A percentile compares a stretch with the other conserved stretches of the same genome.
Evolutionary conservation across 2,888 invertebrate genomes (phyloP).

Genomic region (Aphodius sticticus): DNA sequence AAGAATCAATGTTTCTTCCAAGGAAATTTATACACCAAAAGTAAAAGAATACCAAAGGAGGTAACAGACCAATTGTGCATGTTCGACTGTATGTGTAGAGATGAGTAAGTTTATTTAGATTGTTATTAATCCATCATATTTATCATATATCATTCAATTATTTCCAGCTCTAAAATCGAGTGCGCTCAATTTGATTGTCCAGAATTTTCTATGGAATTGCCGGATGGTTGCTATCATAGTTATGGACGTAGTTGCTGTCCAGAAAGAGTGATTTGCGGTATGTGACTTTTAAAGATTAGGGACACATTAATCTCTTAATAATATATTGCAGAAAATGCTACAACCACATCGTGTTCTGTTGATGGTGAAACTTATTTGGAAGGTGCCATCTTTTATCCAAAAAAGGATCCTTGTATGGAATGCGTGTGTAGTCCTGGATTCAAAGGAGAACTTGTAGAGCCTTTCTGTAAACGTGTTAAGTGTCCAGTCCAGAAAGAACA

Average conservation of each 20-base stretch:
- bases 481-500: slow-evolving; percentile 40
- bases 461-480: slow-evolving; percentile 40
- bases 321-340: neutral
- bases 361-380: slow-evolving; percentile 37
- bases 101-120: slow-evolving; percentile 15
- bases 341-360: slow-evolving; percentile 5
- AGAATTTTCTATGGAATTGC: neutral
- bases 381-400: slow-evolving; percentile 38
- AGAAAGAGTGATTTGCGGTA: slow-evolving; percentile 4
- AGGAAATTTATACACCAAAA: slow-evolving; percentile 36
- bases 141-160: neutral
- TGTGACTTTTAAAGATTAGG: neutral
- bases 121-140: neutral
- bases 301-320: neutral
- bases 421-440: slow-evolving; percentile 44
- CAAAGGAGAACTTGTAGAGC: slow-evolving; percentile 40
- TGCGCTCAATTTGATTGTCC: slow-evolving; percentile 10
- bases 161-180: neutral
- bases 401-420: slow-evolving; percentile 33
- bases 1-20: slow-evolving; percentile 38
- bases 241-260: neutral
- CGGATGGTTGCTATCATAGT: neutral
- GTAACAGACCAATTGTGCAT: slow-evolving; percentile 38
- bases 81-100: slow-evolving; percentile 37
- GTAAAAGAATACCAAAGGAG: slow-evolving; percentile 27